phyloP scores from a whole-genome alignment of 1,140 invertebrate species.

The Delia radicum region DNA sequence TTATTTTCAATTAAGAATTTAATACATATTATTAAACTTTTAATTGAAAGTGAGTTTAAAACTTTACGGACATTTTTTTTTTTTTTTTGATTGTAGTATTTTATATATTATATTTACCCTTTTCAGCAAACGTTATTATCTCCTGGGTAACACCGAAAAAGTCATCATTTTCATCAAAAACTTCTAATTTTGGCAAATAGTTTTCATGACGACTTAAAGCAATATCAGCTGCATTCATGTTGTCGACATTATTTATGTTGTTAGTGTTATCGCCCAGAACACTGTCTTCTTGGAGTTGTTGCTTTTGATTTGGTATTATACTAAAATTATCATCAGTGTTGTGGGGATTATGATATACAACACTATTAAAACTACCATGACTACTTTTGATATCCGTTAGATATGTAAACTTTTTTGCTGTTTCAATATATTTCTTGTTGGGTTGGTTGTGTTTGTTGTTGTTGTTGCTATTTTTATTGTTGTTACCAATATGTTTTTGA shows the following conservation, averaged over 20 bases:
- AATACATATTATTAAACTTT: too few relatives aligned
- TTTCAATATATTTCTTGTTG: constrained; percentile 34
- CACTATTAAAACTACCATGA: constrained; percentile 37
- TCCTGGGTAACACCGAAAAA: constrained; percentile 78
- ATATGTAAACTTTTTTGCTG: constrained; percentile 47
- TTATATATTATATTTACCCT: constrained; percentile 61
- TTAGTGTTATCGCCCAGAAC: background rate
- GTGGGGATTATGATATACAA: background rate
- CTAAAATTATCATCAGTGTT: background rate
- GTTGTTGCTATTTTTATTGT: background rate
- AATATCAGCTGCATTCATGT: too few relatives aligned
- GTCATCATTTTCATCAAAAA: constrained; percentile 60
- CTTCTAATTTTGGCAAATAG: background rate
- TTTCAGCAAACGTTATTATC: constrained; percentile 79
- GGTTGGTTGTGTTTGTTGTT: background rate
- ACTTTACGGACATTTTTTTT: too few relatives aligned
- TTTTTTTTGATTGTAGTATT: background rate
- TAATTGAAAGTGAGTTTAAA: too few relatives aligned
- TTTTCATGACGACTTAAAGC: background rate
- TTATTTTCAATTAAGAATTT: too few relatives aligned
- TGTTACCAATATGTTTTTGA: background rate
- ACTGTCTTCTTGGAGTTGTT: background rate
- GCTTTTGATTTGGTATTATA: background rate
- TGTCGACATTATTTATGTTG: background rate
- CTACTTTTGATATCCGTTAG: constrained; percentile 48